Base-by-base conservation (phyloP, 2,888 invertebrate genomes). In the Apantesis nais region DNA sequence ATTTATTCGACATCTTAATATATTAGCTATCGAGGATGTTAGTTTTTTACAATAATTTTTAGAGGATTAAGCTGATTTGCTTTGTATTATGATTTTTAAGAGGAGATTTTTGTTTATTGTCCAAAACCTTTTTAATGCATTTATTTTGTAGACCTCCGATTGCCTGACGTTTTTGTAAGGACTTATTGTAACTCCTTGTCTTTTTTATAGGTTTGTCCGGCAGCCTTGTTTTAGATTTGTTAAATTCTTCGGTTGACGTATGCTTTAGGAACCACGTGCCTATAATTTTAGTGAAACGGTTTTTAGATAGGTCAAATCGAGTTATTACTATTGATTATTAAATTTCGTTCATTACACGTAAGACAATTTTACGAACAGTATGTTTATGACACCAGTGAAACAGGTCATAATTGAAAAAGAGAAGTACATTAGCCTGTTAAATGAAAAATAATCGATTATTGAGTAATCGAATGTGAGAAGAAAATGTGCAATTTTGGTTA, bases 131-230 rank as follows among this genome's bases (percentile, higher is more conserved):
- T 65, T 70, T 62, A 48, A 25, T 7, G 25, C 29, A 63, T n/a
- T 61, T 29, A 34, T 71, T 65, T 66, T 29, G 16, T 66, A 62
- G 68, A 64, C 69, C 72, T 73, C 72, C 72, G 72, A 72, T 63
- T 68, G 72, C 68, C 41, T 72, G 72, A 48, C 52, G 67, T 68
- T 25, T 67, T 69, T 72, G 72, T 72, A 65, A 68, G 72, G 72
- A 69, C 72, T 72, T 72, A 72, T 72, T 72, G 72, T 70, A 67
- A 70, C 69, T 73, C 69, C 66, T 70, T 73, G 66, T n/a, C 58
- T 39, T 63, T 64, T 66, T 31, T 44, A 29, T 48, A 44, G 48
- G 19, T 66, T 66, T 52, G 66, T 60, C 29, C 52, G 37, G 44
- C 31, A 67, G 44, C 5, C 34, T 7, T 67, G 48, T 64, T 73